Base-by-base conservation (phyloP, 2,113 vertebrate genomes). In the Thamnaconus septentrionalis region DNA sequence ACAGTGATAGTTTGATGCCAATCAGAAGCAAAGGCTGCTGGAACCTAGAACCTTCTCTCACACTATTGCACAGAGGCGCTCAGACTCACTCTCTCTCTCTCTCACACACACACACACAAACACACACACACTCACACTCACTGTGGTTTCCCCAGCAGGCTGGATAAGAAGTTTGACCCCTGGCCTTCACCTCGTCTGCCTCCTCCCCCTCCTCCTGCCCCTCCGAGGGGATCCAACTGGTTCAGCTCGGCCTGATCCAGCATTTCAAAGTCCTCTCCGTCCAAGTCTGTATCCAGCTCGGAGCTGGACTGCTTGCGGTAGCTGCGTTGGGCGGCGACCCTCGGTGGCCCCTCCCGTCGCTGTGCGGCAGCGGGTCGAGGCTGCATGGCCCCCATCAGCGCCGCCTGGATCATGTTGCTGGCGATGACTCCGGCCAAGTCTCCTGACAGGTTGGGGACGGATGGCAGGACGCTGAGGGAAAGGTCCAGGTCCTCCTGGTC, bases 251-350 rank as follows among this genome's bases (percentile, higher is more conserved):
- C 98, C 85, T 99, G 96, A 91, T 98, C 97, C 88, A 99, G 90
- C 91, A 99, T 93, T 90, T 98, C 97, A 93, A 98, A 99, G 89
- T 98, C 96, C 83, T 97, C 96, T 42, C 92, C 93, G 42, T 98
- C 97, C 5, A 91, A 93, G 47, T 99, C 97, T 3, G 94, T 96
- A 92, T 99, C 97, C 85, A 96, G 89, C 84, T 99, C 96, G 0
- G 93, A 97, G 90, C 94, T 97, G 72, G 92, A 94, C 3, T 93
- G 92, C 64, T 92, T 93, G 44, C 93, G 93, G 56, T 91, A 91
- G 66, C 89, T 89, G 3, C 85, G 76, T 12, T 64, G 79, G 60
- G 82, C 60, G 43, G 71, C 67, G 0, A 77, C 87, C 84, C 60
- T 86, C 63, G 79, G 89, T 0, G 73, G 89, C 5, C 85, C 85